These are phyloP conservation scores for Salarias fasciatus DNA, from an alignment of 2,797 vertebrate genomes.

Conservation along the genomic window DNA sequence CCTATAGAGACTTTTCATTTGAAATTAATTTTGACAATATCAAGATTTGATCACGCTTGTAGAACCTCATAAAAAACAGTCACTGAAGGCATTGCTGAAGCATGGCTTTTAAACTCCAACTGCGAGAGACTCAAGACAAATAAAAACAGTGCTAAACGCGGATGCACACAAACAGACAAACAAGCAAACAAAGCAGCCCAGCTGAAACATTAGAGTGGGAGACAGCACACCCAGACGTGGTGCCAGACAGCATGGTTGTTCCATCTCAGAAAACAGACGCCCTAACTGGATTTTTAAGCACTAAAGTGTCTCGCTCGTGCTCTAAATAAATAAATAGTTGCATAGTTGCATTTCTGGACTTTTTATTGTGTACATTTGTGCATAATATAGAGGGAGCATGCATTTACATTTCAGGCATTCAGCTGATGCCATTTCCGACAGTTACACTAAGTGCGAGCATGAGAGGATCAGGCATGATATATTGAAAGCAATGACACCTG, in stretches of 20 bases:
- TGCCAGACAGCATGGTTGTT: constrained; percentile 61
- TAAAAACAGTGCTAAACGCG: too few relatives aligned
- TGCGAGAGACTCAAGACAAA: too few relatives aligned
- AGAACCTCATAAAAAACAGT: too few relatives aligned
- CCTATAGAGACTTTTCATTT: too few relatives aligned
- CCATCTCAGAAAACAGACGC: constrained; percentile 60
- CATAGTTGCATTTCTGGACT: constrained; percentile 14
- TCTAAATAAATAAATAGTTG: constrained; percentile 34
- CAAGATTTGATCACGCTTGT: too few relatives aligned
- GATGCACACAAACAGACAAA: background rate
- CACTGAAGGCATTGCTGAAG: too few relatives aligned
- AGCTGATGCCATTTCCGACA: constrained; percentile 30
- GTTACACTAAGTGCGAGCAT: constrained; percentile 10
- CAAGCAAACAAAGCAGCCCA: constrained; percentile 14
- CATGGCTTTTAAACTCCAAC: too few relatives aligned
- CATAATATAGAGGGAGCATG: constrained; percentile 20
- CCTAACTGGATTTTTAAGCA: constrained; percentile 70
- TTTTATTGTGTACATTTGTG: constrained; percentile 45
- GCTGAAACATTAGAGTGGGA: constrained; percentile 36
- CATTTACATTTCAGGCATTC: constrained; percentile 59
- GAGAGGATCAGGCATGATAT: constrained; percentile 23
- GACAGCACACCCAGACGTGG: constrained; percentile 44
- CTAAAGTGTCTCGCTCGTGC: constrained; percentile 71
- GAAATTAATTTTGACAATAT: too few relatives aligned
- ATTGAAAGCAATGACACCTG: constrained; percentile 41